These are phyloP conservation scores for Rhinella marina DNA, from an alignment of 2,797 vertebrate genomes.

Conservation along the genomic window DNA sequence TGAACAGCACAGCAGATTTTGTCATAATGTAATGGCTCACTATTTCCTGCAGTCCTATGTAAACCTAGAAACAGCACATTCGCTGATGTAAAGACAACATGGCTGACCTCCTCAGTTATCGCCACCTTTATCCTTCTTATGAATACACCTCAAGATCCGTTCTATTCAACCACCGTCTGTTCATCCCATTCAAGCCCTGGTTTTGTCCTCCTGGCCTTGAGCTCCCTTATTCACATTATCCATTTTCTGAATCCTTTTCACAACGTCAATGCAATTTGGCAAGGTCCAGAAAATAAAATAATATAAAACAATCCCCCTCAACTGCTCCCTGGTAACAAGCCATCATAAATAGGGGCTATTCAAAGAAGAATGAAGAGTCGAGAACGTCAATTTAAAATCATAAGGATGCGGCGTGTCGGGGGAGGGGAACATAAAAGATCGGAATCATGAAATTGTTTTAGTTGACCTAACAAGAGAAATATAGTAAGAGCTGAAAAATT, in stretches of 20 bases:
- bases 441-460: slow-evolving; percentile 50
- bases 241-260: slow-evolving; percentile 67
- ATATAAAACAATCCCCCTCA: slow-evolving; percentile 41
- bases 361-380: slow-evolving; percentile 64
- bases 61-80: no score
- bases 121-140: slow-evolving; percentile 13
- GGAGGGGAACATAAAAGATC: slow-evolving; percentile 37
- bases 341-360: slow-evolving; percentile 63
- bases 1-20: no score
- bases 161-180: slow-evolving; percentile 9
- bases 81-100: no score
- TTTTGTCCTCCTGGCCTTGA: slow-evolving; percentile 57
- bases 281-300: slow-evolving; percentile 63
- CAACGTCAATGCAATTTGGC: slow-evolving; percentile 66
- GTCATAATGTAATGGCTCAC: no score
- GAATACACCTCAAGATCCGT: not conserved
- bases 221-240: slow-evolving; percentile 63
- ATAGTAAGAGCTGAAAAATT: slow-evolving; percentile 61
- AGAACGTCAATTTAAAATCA: slow-evolving; percentile 66
- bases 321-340: slow-evolving; percentile 63
- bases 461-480: slow-evolving; percentile 56
- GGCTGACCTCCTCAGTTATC: not conserved
- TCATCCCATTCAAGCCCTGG: slow-evolving; percentile 57
- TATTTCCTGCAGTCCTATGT: no score
- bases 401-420: slow-evolving; percentile 60